These are phyloP conservation scores for Ciconia nigra DNA, from an alignment of 2,797 vertebrate genomes.

Conservation along the genomic window DNA sequence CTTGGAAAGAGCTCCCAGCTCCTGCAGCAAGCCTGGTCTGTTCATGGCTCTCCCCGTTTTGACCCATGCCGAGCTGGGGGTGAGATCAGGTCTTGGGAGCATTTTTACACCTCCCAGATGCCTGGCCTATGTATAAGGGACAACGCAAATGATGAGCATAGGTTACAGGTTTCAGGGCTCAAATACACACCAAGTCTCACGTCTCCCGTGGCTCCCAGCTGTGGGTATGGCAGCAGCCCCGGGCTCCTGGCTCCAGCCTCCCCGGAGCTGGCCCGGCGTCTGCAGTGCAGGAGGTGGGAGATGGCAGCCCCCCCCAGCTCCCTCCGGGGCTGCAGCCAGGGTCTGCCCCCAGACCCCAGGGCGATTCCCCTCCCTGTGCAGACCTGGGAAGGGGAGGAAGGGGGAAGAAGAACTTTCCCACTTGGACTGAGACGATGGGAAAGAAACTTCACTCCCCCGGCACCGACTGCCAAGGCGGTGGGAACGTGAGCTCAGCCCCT, in stretches of 20 bases:
- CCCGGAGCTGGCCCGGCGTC: fast-evolving
- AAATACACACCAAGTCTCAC: fast-evolving
- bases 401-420: neutral
- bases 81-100: neutral
- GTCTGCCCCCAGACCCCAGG: neutral
- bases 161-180: neutral
- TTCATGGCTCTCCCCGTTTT: neutral
- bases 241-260: neutral
- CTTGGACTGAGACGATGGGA: neutral
- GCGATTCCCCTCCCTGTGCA: neutral
- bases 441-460: neutral
- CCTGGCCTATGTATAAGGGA: neutral
- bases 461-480: neutral
- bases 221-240: fast-evolving
- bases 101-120: neutral
- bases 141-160: neutral
- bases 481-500: conserved; percentile 31
- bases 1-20: neutral
- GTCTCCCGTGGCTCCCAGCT: neutral
- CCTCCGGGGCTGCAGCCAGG: neutral
- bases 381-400: neutral
- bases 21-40: neutral
- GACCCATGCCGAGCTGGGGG: fast-evolving
- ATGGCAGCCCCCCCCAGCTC: neutral
- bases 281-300: neutral